Conservation (phyloP, 2,797 vertebrate species). For the Cynodonichthys magdalenae region DNA sequence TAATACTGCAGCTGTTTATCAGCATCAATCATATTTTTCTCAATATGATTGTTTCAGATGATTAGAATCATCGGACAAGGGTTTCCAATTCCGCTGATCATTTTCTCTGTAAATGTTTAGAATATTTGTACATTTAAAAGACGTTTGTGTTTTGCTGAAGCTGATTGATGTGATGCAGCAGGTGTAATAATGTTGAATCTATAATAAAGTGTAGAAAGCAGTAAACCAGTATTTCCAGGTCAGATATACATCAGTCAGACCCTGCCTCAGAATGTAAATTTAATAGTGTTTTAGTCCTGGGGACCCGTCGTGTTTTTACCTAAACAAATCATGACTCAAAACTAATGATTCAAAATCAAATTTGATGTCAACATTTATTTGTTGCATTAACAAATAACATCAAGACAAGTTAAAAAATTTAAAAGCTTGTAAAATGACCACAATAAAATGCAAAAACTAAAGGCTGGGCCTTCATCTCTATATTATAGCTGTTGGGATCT, state of each 20-base stretch:
- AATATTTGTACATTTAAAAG: neutral
- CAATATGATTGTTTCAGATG: conserved; percentile 11
- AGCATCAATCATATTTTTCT: neutral
- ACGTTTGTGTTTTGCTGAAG: neutral
- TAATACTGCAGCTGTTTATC: conserved; percentile 12
- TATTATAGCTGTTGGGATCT: too few relatives aligned
- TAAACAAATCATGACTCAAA: neutral
- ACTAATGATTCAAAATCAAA: neutral
- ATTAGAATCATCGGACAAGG: conserved; percentile 3
- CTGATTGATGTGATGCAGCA: neutral
- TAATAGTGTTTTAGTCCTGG: neutral
- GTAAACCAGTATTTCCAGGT: neutral
- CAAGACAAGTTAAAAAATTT: too few relatives aligned
- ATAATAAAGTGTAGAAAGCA: neutral
- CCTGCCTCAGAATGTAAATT: too few relatives aligned
- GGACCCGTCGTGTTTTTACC: neutral
- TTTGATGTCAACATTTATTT: too few relatives aligned
- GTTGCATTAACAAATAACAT: too few relatives aligned
- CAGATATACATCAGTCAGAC: too few relatives aligned
- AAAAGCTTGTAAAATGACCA: too few relatives aligned
- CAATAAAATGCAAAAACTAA: too few relatives aligned
- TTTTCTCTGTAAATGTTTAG: neutral
- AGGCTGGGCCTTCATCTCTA: too few relatives aligned
- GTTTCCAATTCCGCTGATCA: neutral
- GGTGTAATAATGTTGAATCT: neutral